Evolutionary conservation across 2,888 invertebrate genomes (phyloP), one percentile per base, ranked within the genome.

Genomic region (Conus canariensis): DNA sequence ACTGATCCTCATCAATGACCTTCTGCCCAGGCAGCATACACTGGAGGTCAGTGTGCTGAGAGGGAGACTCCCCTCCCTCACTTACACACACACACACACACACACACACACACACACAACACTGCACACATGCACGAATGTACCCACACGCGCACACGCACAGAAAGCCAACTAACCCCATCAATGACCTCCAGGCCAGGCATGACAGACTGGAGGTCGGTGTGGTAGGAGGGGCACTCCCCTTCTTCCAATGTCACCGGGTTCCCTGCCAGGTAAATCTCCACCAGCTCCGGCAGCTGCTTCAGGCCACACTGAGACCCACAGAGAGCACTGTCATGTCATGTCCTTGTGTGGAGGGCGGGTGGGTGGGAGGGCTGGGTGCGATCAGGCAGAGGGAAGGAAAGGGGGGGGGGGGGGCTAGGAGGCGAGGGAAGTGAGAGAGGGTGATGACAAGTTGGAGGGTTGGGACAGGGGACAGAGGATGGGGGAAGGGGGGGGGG

Each of bases 181-280:
- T 95, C 95, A 30, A 95, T 91, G 45, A 95, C 93, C 90, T 95
- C 94, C 14, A 95, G 91, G 14, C 91, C 88, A 19, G 94, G 94
- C 67, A 95, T 87, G 0, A 92, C 92, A 45, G 90, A 80, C 56
- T 93, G 92, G 77, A 95, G 93, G 22, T 94, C 93, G 2, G 92
- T 88, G 91, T 93, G 93, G 90, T 94, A 94, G 67, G 93, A 91
- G 1, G 94, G 92, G 91, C 94, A 93, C 30, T 92, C 92, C 25
- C 93, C 94, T 88, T 93, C 93, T 25, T 92, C 93, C 30, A 91
- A 90, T 85, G 93, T 93, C 90, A 95, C 94, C 25, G 95, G 95
- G 88, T 95, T 95, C 9, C 93, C 94, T 64, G 93, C 91, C 58
- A 94, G 92, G 92, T 91, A 94, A 64, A 95, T 90, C 90, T 95